These are phyloP conservation scores for Sandelia bainsii DNA, from an alignment of 2,797 vertebrate genomes.

Conservation along the genomic window DNA sequence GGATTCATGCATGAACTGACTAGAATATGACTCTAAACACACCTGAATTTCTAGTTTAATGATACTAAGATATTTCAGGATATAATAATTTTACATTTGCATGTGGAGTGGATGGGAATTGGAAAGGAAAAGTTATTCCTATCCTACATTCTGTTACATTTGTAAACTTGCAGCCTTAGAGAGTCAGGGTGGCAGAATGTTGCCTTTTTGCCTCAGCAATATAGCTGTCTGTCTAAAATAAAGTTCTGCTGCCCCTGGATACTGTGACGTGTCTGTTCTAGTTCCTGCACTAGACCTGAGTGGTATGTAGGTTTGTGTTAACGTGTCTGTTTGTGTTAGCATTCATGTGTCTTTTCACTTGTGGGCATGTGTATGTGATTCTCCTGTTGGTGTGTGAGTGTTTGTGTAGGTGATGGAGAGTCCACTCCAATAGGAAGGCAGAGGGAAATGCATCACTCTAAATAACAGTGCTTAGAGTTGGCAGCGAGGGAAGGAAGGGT, in stretches of 20 bases:
- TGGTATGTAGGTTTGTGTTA: constrained; percentile 33
- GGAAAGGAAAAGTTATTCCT: not conserved
- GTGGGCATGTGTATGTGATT: constrained; percentile 10
- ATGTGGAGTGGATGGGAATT: not conserved
- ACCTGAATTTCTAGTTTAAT: too few relatives aligned
- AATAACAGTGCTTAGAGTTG: constrained; percentile 75
- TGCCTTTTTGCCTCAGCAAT: constrained; percentile 4
- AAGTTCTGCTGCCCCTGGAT: constrained; percentile 55
- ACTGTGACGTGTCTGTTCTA: constrained; percentile 62
- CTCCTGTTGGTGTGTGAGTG: constrained; percentile 32
- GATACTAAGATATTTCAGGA: too few relatives aligned
- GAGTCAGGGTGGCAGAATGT: constrained; percentile 14
- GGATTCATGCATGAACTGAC: too few relatives aligned
- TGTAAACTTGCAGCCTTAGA: constrained; percentile 1
- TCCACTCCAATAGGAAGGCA: constrained; percentile 67
- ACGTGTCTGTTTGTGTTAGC: constrained; percentile 39
- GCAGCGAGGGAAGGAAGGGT: constrained; percentile 56
- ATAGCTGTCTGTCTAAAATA: constrained; percentile 35
- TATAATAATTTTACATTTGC: too few relatives aligned
- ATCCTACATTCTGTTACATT: not conserved
- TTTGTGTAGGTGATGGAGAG: constrained; percentile 66
- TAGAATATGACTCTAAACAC: too few relatives aligned
- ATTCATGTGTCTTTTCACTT: constrained; percentile 11
- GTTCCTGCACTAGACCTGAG: constrained; percentile 52
- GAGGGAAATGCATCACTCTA: constrained; percentile 76